Evolutionary conservation across 1,140 invertebrate genomes (phyloP).

Genomic region (Zaprionus inermis): DNA sequence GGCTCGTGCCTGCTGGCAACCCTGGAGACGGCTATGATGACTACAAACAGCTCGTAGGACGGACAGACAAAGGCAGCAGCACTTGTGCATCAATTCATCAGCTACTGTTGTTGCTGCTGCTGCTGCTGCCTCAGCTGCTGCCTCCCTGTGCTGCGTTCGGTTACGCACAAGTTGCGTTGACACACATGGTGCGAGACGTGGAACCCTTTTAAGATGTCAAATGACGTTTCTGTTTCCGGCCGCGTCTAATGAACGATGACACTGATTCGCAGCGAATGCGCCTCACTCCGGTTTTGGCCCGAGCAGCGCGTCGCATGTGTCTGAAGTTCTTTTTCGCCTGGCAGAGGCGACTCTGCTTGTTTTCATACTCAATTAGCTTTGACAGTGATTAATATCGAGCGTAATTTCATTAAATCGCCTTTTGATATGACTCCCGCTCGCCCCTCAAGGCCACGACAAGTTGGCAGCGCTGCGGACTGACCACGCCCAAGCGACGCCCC

Average conservation of each 20-base stretch:
- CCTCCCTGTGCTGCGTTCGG: conserved; percentile 1
- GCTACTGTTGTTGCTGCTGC: conserved; percentile 29
- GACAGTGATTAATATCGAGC: conserved; percentile 80
- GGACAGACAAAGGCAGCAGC: not conserved
- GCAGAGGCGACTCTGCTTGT: conserved; percentile 41
- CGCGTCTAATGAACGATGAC: conserved; percentile 71
- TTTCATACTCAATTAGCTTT: conserved; percentile 80
- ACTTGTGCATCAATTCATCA: conserved; percentile 55
- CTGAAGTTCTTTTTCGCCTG: conserved; percentile 10
- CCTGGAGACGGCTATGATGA: not conserved
- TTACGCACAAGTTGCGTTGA: conserved; percentile 31
- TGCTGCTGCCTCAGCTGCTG: conserved; percentile 7
- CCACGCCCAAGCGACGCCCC: conserved; percentile 7
- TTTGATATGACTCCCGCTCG: conserved; percentile 59
- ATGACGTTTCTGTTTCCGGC: conserved; percentile 56
- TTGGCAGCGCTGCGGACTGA: not conserved
- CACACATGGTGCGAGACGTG: conserved; percentile 9
- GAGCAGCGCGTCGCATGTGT: conserved; percentile 9
- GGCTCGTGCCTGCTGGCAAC: too few relatives aligned
- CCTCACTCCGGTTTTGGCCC: not conserved
- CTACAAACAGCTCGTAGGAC: too few relatives aligned
- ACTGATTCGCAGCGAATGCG: conserved; percentile 46
- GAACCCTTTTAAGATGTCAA: conserved; percentile 79
- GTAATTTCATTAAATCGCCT: conserved; percentile 80
- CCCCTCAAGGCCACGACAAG: conserved; percentile 12